These are phyloP conservation scores for Clarias batrachus DNA, from an alignment of 2,113 vertebrate species.

Conservation along the genomic window DNA sequence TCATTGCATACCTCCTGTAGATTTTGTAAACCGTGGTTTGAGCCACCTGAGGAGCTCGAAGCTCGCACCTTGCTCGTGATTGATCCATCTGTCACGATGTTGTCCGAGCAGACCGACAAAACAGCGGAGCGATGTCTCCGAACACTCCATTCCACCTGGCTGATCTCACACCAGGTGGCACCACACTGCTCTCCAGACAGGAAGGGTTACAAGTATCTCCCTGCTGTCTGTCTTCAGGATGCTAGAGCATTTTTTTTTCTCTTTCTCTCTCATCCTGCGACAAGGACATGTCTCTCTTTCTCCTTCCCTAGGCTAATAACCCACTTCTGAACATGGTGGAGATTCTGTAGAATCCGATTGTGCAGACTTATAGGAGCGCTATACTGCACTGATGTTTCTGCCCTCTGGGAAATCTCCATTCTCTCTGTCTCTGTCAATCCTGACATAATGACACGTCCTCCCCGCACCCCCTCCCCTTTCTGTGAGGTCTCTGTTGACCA, in stretches of 20 bases:
- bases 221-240: background rate
- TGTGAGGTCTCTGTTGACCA: constrained; percentile 64
- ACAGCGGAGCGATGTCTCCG: background rate
- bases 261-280: background rate
- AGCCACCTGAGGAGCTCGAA: background rate
- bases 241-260: background rate
- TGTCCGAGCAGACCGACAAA: background rate
- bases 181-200: background rate
- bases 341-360: background rate
- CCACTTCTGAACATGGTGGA: background rate
- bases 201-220: background rate
- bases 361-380: background rate
- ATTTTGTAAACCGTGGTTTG: background rate
- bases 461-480: constrained; percentile 1
- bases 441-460: background rate
- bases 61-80: background rate
- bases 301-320: background rate
- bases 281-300: background rate
- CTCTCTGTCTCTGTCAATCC: background rate
- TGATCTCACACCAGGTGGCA: constrained; percentile 5
- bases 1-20: background rate
- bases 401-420: background rate
- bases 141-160: constrained; percentile 20
- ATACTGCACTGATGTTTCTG: background rate
- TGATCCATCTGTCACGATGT: constrained; percentile 7